Conservation (phyloP, 1,140 invertebrate species). For the Helicoverpa armigera region DNA sequence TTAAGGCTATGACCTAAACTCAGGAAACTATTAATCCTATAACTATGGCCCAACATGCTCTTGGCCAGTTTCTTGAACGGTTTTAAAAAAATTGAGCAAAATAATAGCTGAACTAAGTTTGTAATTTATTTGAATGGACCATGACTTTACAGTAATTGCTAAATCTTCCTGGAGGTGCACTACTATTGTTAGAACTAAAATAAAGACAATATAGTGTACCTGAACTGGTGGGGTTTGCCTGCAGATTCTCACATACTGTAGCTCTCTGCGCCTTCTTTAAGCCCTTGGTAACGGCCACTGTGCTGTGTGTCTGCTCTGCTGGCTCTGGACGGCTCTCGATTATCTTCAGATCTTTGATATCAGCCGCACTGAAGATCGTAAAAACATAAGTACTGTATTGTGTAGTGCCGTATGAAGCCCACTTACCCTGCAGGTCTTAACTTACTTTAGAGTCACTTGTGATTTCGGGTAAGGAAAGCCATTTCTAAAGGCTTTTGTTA, state of each 20-base stretch:
- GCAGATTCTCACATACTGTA: conserved; percentile 79
- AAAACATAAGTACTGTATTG: neutral
- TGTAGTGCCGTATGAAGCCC: too few relatives aligned
- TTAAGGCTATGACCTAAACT: too few relatives aligned
- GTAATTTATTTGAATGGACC: too few relatives aligned
- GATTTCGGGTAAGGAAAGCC: conserved; percentile 89
- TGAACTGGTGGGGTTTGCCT: conserved; percentile 72
- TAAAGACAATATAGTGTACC: conserved; percentile 46
- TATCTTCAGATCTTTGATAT: conserved; percentile 83
- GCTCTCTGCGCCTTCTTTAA: conserved; percentile 73
- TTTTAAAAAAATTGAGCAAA: too few relatives aligned
- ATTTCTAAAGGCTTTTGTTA: conserved; percentile 93
- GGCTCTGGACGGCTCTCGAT: conserved; percentile 69
- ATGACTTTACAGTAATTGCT: too few relatives aligned
- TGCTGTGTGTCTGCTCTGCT: conserved; percentile 79
- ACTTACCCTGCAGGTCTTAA: neutral
- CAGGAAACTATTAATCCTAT: too few relatives aligned
- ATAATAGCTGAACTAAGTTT: too few relatives aligned
- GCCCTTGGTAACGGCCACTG: conserved; percentile 75
- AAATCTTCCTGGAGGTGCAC: too few relatives aligned
- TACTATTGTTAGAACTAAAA: too few relatives aligned
- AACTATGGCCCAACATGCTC: too few relatives aligned
- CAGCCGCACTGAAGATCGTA: conserved; percentile 74
- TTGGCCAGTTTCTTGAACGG: too few relatives aligned
- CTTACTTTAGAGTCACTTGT: conserved; percentile 84